Conservation (phyloP, 2,888 invertebrate genomes). For the Cyclophora punctaria region DNA sequence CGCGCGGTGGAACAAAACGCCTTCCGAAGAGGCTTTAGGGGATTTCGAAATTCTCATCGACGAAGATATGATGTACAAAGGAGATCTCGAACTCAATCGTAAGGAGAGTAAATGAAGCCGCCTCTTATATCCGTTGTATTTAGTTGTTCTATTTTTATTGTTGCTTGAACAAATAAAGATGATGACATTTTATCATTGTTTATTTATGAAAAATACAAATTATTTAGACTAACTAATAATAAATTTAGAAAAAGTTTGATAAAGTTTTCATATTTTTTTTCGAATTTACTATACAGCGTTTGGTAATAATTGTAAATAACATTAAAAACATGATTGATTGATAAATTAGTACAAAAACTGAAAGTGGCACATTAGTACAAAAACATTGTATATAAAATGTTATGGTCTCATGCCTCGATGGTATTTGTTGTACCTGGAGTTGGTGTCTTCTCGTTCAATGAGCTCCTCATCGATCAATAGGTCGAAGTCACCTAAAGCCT, state of each 20-base stretch:
- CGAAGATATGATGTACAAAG: constrained; percentile 81
- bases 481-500: constrained; percentile 88
- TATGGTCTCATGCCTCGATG: constrained; percentile 19
- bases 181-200: neutral
- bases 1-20: constrained; percentile 88
- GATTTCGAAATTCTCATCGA: constrained; percentile 84
- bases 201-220: neutral
- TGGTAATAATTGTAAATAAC: too few relatives aligned
- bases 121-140: constrained; percentile 2
- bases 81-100: constrained; percentile 42
- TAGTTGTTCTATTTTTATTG: constrained; percentile 3
- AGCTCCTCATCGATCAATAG: constrained; percentile 90
- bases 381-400: too few relatives aligned
- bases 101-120: constrained; percentile 24
- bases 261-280: too few relatives aligned
- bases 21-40: constrained; percentile 80
- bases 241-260: too few relatives aligned
- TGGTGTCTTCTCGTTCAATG: constrained; percentile 78
- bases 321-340: too few relatives aligned
- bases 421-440: constrained; percentile 37
- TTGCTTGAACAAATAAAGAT: neutral
- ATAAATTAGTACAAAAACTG: too few relatives aligned
- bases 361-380: too few relatives aligned
- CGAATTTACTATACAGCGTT: too few relatives aligned
- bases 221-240: too few relatives aligned